Conservation (phyloP, 1,140 invertebrate genomes). For the Phenacoccus solenopsis region DNA sequence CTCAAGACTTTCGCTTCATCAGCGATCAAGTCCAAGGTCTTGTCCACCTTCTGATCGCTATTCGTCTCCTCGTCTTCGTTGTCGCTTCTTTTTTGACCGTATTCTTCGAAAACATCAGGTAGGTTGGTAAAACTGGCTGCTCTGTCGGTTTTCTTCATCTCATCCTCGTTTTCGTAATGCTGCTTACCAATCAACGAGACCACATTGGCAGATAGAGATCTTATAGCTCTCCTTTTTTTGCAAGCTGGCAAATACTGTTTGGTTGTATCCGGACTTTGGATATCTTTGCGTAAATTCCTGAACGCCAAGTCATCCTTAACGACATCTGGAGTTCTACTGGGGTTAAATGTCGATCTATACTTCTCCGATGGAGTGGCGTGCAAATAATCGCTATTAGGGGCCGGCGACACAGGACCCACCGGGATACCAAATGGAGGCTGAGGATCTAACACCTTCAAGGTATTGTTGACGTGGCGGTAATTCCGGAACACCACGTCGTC, state of each 20-base stretch:
- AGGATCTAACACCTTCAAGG: constrained; percentile 54
- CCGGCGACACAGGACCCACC: constrained; percentile 58
- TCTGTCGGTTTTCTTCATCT: constrained; percentile 18
- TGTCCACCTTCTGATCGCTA: neutral
- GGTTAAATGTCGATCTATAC: constrained; percentile 45
- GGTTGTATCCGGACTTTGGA: neutral
- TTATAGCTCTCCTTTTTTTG: constrained; percentile 55
- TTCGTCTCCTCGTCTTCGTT: no score
- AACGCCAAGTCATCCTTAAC: constrained; percentile 78
- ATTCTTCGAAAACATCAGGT: neutral
- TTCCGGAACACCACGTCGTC: constrained; percentile 75
- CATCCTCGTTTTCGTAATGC: no score
- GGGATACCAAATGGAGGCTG: constrained; percentile 81
- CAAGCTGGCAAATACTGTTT: constrained; percentile 21
- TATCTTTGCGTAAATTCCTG: constrained; percentile 65
- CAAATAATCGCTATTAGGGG: constrained; percentile 67
- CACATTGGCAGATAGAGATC: constrained; percentile 67
- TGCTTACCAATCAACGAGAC: constrained; percentile 45
- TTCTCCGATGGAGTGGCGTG: constrained; percentile 52
- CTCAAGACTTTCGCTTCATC: neutral
- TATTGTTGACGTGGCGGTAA: constrained; percentile 59
- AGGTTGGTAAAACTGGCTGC: neutral
- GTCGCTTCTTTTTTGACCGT: neutral
- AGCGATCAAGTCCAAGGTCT: neutral
- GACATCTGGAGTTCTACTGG: constrained; percentile 58